These are phyloP conservation scores for Cliona cf. orientalis DNA, from an alignment of 37 sponge, comb jelly and placozoan species.

Conservation along the genomic window DNA sequence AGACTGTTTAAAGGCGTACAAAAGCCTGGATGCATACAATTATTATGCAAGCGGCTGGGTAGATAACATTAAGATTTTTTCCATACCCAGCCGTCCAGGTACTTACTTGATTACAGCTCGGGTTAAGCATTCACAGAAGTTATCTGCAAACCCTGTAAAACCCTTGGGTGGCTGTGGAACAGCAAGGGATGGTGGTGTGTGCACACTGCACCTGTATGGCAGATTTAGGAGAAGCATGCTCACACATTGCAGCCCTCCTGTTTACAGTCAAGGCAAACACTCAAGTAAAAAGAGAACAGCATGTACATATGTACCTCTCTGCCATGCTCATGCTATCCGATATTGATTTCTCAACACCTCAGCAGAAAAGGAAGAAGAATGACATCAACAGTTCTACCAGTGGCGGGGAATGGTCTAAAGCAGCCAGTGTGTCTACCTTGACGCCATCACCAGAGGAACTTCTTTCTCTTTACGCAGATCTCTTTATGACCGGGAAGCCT, in stretches of 20 bases:
- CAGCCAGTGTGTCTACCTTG: neutral
- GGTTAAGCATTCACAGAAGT: slow-evolving; percentile 5
- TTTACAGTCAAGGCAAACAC: too few species aligned
- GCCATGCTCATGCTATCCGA: too few species aligned
- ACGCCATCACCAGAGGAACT: slow-evolving; percentile 42
- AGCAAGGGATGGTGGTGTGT: slow-evolving; percentile 53
- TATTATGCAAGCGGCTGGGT: slow-evolving; percentile 22
- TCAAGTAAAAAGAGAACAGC: too few species aligned
- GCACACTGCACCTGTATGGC: slow-evolving; percentile 72
- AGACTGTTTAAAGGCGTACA: neutral
- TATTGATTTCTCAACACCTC: slow-evolving; percentile 59
- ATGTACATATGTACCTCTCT: too few species aligned
- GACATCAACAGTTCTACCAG: neutral
- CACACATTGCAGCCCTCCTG: slow-evolving; percentile 68
- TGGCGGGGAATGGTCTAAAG: neutral
- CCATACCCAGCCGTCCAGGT: neutral
- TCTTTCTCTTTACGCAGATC: slow-evolving; percentile 6
- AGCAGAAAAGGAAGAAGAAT: slow-evolving; percentile 15
- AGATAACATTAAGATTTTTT: neutral
- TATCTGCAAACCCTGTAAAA: slow-evolving; percentile 7
- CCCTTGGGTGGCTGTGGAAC: slow-evolving; percentile 33
- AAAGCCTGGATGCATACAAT: neutral
- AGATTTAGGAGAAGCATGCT: slow-evolving; percentile 65
- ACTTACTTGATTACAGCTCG: slow-evolving; percentile 9
- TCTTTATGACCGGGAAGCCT: slow-evolving; percentile 42